Base-by-base conservation (phyloP, 1,140 invertebrate genomes). In the Eufriesea mexicana region DNA sequence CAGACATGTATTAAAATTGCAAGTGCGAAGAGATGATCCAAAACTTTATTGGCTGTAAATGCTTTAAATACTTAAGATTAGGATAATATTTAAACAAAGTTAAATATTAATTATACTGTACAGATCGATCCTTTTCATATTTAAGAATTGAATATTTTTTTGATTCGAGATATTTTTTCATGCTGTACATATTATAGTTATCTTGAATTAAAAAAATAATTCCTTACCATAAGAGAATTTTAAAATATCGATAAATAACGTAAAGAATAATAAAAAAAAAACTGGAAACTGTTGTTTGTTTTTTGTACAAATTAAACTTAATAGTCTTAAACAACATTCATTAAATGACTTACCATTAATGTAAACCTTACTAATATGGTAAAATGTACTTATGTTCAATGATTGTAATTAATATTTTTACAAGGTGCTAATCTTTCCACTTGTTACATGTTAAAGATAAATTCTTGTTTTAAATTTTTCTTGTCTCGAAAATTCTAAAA, bases 1-100 rank as follows among this genome's bases (percentile, higher is more conserved):
- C 91, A 95, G 96, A 62, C 97, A 98, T 80, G 95, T 97, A 78
- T 95, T 96, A 23, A 96, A 96, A 92, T 92, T 97, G 71, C 96
- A 97, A 92, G 95, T 96, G 57, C 94, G 96, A 84, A 95, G 95
- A 84, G 96, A 96, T 91, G 96, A 97, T 90, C 95, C 95, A 67
- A 95, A 95, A 74, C 95, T 96, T 86, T 96, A 96, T 91, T 97
- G 96, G 96, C 91, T 95, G 75, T 95, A 94, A 94, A 86, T 85
- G 51, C 25, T 62, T 83, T 71, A 25, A 81, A 35, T 66, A 79
- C 68, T 88, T 73, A 61, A 59, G 4, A 4, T 67, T 51, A 74
- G 55, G 20, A 61, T 80, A 55, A 49, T 54, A n/a, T 84, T 73
- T 67, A 57, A 66, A 59, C 10, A 45, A 47, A 77, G 18, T 62